These are phyloP conservation scores for Halcyon senegalensis DNA, from an alignment of 2,113 vertebrate species.

Conservation along the genomic window DNA sequence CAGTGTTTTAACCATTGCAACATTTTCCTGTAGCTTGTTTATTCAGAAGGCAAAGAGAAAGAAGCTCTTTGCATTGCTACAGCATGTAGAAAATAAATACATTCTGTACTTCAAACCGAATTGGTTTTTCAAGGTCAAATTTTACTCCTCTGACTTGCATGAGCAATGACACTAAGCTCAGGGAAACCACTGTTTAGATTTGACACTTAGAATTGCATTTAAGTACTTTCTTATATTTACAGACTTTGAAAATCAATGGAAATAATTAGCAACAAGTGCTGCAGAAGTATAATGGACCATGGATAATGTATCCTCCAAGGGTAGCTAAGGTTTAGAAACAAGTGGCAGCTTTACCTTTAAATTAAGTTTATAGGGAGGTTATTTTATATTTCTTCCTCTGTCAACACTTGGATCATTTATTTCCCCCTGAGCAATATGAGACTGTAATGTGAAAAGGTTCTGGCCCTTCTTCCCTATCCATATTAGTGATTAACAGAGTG, in stretches of 20 bases:
- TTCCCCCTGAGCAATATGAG: not conserved
- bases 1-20: not conserved
- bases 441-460: conserved; percentile 23
- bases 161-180: not conserved
- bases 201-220: not conserved
- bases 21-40: not conserved
- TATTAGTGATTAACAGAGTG: conserved; percentile 63
- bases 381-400: conserved; percentile 2
- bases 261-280: not conserved
- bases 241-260: not conserved
- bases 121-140: not conserved
- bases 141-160: not conserved
- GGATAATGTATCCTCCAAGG: not conserved
- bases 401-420: not conserved
- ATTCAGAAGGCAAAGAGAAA: not conserved
- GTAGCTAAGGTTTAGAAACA: not conserved
- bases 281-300: not conserved
- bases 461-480: conserved; percentile 16
- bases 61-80: not conserved
- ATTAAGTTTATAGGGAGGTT: not conserved
- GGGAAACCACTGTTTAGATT: not conserved
- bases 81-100: not conserved
- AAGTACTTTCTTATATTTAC: not conserved
- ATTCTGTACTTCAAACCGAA: not conserved
- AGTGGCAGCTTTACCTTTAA: not conserved